Conservation (phyloP, 1,140 invertebrate genomes). For the Cephus cinctus region DNA sequence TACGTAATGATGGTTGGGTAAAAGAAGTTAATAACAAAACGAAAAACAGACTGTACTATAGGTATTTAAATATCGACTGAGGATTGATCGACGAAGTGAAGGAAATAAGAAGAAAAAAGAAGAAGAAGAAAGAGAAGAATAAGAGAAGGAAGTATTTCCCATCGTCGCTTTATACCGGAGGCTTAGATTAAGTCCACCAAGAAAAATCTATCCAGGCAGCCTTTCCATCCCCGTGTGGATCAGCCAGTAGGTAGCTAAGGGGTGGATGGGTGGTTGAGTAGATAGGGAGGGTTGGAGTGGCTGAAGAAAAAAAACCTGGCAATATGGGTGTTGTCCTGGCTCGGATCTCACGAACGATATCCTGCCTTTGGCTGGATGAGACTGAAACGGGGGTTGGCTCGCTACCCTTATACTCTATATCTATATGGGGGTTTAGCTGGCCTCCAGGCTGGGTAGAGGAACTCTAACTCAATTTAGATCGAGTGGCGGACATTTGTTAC, state of each 20-base stretch:
- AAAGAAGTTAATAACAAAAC: no score
- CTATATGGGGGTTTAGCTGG: no score
- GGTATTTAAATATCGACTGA: no score
- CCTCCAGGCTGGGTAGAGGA: slow-evolving; percentile 22
- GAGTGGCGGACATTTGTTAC: slow-evolving; percentile 54
- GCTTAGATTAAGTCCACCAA: slow-evolving; percentile 53
- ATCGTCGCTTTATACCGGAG: slow-evolving; percentile 48
- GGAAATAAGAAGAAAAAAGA: slow-evolving; percentile 5
- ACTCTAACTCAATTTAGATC: slow-evolving; percentile 57
- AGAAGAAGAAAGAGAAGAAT: no score
- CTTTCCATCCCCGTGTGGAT: slow-evolving; percentile 10
- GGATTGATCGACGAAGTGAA: no score
- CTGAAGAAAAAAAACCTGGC: slow-evolving; percentile 33
- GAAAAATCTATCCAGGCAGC: slow-evolving; percentile 52
- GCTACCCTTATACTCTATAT: no score
- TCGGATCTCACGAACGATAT: slow-evolving; percentile 39
- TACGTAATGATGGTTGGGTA: no score
- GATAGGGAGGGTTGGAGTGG: slow-evolving; percentile 15
- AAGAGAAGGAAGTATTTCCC: no score
- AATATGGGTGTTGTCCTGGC: slow-evolving; percentile 49
- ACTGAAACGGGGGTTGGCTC: slow-evolving; percentile 19
- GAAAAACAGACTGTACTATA: no score
- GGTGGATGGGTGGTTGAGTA: slow-evolving; percentile 11
- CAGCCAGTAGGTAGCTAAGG: slow-evolving; percentile 4
- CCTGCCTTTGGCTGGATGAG: slow-evolving; percentile 20